A percentile compares a stretch with the other conserved stretches of the same genome.
phyloP scores from a whole-genome alignment of 2,888 invertebrate genomes.

The Drosophila mettleri region DNA sequence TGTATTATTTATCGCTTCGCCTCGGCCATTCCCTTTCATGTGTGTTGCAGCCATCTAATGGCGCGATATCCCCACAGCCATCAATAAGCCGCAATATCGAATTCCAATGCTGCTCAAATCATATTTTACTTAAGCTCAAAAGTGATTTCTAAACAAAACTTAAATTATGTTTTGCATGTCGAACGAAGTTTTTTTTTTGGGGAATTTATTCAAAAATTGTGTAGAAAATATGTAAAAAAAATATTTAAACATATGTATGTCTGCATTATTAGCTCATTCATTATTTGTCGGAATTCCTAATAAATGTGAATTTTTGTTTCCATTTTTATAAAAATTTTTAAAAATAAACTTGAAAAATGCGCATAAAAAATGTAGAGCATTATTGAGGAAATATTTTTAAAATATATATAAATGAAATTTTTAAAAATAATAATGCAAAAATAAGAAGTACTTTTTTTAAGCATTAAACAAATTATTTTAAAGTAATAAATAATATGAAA shows the following conservation, averaged over 20 bases:
- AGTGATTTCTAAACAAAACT: constrained; percentile 3
- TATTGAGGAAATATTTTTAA: too few relatives aligned
- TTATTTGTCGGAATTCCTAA: neutral
- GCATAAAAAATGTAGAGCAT: too few relatives aligned
- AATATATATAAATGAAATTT: too few relatives aligned
- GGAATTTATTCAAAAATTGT: neutral
- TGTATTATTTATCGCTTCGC: constrained; percentile 51
- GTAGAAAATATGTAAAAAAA: neutral
- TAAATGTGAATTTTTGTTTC: neutral
- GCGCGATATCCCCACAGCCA: constrained; percentile 10
- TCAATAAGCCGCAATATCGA: constrained; percentile 26
- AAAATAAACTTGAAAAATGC: neutral
- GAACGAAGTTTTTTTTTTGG: neutral
- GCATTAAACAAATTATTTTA: too few relatives aligned
- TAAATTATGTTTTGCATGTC: neutral
- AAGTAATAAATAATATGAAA: too few relatives aligned
- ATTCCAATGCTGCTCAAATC: constrained; percentile 20
- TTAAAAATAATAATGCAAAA: too few relatives aligned
- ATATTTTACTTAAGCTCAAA: neutral
- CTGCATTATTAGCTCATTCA: neutral
- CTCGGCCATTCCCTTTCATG: constrained; percentile 48
- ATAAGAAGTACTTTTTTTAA: too few relatives aligned
- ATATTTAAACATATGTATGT: neutral
- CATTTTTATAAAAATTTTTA: neutral
- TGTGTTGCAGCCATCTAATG: constrained; percentile 18